Evolutionary conservation across 1,140 invertebrate genomes (phyloP).

Genomic region (Mercenaria mercenaria): DNA sequence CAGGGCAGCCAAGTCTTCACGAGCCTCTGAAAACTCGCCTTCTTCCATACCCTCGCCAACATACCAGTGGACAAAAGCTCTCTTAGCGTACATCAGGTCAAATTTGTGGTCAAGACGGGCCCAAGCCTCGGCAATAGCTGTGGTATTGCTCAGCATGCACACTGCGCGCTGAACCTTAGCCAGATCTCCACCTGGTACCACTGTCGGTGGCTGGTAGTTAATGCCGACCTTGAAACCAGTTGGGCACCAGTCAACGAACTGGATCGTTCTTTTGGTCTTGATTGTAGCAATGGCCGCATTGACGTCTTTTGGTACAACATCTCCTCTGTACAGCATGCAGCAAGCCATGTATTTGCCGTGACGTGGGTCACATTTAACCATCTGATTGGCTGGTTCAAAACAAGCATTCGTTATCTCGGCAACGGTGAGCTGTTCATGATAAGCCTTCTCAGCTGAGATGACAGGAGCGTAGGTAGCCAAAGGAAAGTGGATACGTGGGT

Average conservation of each 20-base stretch:
- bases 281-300: constrained; percentile 90
- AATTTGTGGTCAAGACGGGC: constrained; percentile 88
- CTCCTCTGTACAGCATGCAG: constrained; percentile 82
- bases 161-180: constrained; percentile 87
- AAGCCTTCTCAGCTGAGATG: constrained; percentile 81
- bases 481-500: constrained; percentile 84
- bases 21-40: constrained; percentile 90
- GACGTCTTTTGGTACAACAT: constrained; percentile 91
- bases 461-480: constrained; percentile 82
- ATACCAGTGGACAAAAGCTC: constrained; percentile 84
- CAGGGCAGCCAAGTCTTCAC: constrained; percentile 93
- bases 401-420: constrained; percentile 90
- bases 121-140: constrained; percentile 92
- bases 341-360: constrained; percentile 93
- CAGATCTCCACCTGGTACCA: constrained; percentile 90
- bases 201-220: constrained; percentile 92
- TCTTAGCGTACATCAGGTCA: constrained; percentile 89
- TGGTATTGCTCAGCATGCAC: constrained; percentile 91
- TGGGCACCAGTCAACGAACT: constrained; percentile 78
- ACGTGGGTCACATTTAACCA: constrained; percentile 93
- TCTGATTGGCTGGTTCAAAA: constrained; percentile 95
- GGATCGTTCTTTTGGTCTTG: constrained; percentile 89
- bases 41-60: constrained; percentile 87
- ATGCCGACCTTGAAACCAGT: constrained; percentile 78
- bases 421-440: constrained; percentile 85